Percentiles rank a stretch among this genome's conserved stretches.
These are phyloP conservation scores for Rhinichthys osculus DNA, from an alignment of 2,797 vertebrate genomes.

Conservation along the genomic window DNA sequence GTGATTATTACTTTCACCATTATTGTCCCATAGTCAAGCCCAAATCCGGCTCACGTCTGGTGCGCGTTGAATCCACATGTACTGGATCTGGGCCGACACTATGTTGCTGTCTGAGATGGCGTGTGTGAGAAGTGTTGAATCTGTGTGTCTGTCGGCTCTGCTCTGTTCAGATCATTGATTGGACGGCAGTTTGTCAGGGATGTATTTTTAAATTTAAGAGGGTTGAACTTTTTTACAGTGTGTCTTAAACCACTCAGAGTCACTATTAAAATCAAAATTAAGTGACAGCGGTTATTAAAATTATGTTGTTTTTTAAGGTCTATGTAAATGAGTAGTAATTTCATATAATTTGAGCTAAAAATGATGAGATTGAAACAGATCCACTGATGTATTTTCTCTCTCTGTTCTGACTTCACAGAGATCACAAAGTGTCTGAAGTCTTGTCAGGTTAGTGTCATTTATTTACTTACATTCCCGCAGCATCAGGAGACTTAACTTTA, in stretches of 20 bases:
- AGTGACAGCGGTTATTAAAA: neutral
- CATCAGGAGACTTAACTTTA: neutral
- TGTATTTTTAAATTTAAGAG: too few relatives aligned
- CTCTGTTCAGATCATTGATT: neutral
- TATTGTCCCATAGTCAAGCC: too few relatives aligned
- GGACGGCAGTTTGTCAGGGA: neutral
- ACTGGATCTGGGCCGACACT: too few relatives aligned
- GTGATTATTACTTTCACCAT: too few relatives aligned
- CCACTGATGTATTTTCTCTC: neutral
- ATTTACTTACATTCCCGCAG: too few relatives aligned
- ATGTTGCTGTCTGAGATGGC: too few relatives aligned
- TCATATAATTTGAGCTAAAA: neutral
- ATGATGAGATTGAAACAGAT: neutral
- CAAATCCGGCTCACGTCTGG: too few relatives aligned
- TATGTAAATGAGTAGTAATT: neutral
- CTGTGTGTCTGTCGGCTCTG: neutral
- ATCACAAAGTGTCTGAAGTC: neutral
- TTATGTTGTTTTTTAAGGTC: neutral
- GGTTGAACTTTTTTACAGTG: neutral
- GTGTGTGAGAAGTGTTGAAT: neutral
- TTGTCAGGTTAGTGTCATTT: neutral
- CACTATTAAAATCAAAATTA: neutral
- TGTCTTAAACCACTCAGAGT: neutral
- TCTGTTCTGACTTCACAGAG: neutral
- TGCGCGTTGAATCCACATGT: too few relatives aligned